Conservation (phyloP, 2,888 invertebrate genomes). For the Catocala nupta region DNA sequence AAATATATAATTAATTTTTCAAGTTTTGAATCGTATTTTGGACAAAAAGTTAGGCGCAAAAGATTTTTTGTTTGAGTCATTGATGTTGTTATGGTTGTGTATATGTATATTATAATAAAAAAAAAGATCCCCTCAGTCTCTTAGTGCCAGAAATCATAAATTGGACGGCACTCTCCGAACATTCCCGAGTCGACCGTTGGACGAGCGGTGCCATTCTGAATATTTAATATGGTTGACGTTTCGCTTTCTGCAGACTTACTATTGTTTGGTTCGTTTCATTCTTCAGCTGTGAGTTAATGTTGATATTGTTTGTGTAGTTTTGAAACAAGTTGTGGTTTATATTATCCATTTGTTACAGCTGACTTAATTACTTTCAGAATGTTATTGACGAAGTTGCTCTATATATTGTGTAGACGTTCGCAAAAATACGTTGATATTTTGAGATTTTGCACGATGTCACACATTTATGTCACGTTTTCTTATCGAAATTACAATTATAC, state of each 20-base stretch:
- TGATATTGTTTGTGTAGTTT: constrained; percentile 16
- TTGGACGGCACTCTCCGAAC: constrained; percentile 23
- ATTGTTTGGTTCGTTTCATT: constrained; percentile 40
- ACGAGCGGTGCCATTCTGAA: constrained; percentile 55
- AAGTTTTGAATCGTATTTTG: too few relatives aligned
- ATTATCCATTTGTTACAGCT: constrained; percentile 3
- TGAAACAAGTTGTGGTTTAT: constrained; percentile 4
- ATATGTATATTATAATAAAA: too few relatives aligned
- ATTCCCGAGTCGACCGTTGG: constrained; percentile 24
- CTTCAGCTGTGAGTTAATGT: constrained; percentile 18
- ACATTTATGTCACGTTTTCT: too few relatives aligned
- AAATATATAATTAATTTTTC: too few relatives aligned
- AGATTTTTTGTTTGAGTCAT: too few relatives aligned
- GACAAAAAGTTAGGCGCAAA: too few relatives aligned
- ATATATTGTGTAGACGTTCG: too few relatives aligned
- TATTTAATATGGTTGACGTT: constrained; percentile 66
- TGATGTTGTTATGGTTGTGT: too few relatives aligned
- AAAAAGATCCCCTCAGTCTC: constrained; percentile 13
- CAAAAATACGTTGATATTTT: too few relatives aligned
- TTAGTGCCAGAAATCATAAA: constrained; percentile 38
- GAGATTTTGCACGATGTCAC: too few relatives aligned
- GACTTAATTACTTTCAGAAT: background rate
- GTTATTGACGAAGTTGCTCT: background rate
- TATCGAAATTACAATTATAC: too few relatives aligned
- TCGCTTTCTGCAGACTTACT: constrained; percentile 45